These are phyloP conservation scores for Trogon melanurus DNA, from an alignment of 2,113 vertebrate genomes.

Conservation along the genomic window DNA sequence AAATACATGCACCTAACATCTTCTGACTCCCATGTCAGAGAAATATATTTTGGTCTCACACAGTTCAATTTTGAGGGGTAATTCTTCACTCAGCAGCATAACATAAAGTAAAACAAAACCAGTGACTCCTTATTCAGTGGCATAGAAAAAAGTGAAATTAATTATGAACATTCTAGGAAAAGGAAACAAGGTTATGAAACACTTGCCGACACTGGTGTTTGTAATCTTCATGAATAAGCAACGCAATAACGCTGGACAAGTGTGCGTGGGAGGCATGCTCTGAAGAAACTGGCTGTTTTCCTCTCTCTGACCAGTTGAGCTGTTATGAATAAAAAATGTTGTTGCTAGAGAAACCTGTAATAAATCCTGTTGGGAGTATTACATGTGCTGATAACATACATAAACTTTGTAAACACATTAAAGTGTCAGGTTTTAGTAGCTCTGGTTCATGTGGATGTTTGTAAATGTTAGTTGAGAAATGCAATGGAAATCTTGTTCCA, in stretches of 20 bases:
- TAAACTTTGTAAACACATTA: slow-evolving; percentile 66
- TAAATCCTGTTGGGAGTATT: slow-evolving; percentile 64
- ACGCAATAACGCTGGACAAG: slow-evolving; percentile 23
- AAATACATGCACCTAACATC: slow-evolving; percentile 13
- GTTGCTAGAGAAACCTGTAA: slow-evolving; percentile 68
- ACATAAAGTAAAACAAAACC: background rate
- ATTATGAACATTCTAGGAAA: slow-evolving; percentile 54
- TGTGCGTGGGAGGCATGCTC: slow-evolving; percentile 37
- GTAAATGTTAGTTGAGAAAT: background rate
- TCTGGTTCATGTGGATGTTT: background rate
- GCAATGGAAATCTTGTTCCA: background rate
- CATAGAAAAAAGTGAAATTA: slow-evolving; percentile 25
- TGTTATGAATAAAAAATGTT: slow-evolving; percentile 72
- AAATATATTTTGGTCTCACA: background rate
- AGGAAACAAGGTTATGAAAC: slow-evolving; percentile 62
- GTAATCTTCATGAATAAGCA: slow-evolving; percentile 44
- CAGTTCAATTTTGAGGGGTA: background rate
- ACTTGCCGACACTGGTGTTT: slow-evolving; percentile 37
- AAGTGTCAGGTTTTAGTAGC: slow-evolving; percentile 44
- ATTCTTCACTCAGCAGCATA: background rate
- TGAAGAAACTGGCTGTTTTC: slow-evolving; percentile 47
- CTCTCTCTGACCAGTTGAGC: slow-evolving; percentile 46
- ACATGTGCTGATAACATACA: slow-evolving; percentile 57
- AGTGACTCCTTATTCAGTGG: background rate
- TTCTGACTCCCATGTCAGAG: background rate